Evolutionary conservation across 2,113 vertebrate genomes (phyloP).

Genomic region (cat (Felis catus)): F.catus_Fca126_mat1.0 CM031415.1:81832501-81833000

Average conservation of each 20-base stretch:
- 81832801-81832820: not conserved
- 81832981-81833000: not conserved
- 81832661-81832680: not conserved
- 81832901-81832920: not conserved
- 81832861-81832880: not conserved
- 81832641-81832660: not conserved
- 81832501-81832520: not conserved
- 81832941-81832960: not conserved
- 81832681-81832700: not conserved
- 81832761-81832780: not conserved
- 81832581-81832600: not conserved
- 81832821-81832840: not conserved
- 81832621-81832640: not conserved
- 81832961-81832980: not conserved
- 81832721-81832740: not conserved
- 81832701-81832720: not conserved
- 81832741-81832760: not conserved
- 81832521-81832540: constrained; percentile 6
- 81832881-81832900: not conserved
- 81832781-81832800: not conserved
- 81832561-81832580: not conserved
- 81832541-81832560: not conserved
- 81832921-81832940: not conserved
- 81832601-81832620: not conserved
- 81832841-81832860: not conserved